Conservation (phyloP, 92 coral and sea anemone genomes). For the Bergia puertoricense region DNA sequence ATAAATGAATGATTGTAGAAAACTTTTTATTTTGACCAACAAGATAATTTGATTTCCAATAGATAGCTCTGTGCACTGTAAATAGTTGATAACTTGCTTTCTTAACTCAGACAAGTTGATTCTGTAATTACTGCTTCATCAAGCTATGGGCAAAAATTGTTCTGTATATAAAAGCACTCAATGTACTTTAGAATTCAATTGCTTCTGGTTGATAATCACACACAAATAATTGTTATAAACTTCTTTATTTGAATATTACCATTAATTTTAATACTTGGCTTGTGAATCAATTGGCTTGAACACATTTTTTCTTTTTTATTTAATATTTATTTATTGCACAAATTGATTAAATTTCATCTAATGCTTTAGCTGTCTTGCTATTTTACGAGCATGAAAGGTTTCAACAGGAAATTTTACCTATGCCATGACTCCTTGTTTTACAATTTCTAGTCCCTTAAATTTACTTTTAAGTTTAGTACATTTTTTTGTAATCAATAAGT, state of each 20-base stretch:
- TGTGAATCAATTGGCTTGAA: conserved; percentile 3
- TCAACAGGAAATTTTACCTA: not conserved
- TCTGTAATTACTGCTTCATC: not conserved
- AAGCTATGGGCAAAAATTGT: not conserved
- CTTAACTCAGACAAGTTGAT: not conserved
- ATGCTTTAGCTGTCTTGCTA: not conserved
- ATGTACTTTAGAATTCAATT: not conserved
- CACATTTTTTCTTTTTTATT: not conserved
- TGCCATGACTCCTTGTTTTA: not conserved
- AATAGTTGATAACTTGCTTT: not conserved
- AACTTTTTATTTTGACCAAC: conserved; percentile 1
- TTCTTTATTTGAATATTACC: no score
- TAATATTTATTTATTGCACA: not conserved
- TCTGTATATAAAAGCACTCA: conserved; percentile 14
- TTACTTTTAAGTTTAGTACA: not conserved
- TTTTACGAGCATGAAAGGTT: not conserved
- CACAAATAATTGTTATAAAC: not conserved
- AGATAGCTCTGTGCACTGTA: conserved; percentile 6
- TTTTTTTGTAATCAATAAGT: not conserved
- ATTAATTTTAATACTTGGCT: not conserved
- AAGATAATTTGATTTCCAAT: not conserved
- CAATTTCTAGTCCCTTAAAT: not conserved
- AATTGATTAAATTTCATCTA: no score
- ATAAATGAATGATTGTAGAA: not conserved
- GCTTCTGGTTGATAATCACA: not conserved